Base-by-base conservation (phyloP, 2,888 invertebrate species). In the Operophtera brumata region DNA sequence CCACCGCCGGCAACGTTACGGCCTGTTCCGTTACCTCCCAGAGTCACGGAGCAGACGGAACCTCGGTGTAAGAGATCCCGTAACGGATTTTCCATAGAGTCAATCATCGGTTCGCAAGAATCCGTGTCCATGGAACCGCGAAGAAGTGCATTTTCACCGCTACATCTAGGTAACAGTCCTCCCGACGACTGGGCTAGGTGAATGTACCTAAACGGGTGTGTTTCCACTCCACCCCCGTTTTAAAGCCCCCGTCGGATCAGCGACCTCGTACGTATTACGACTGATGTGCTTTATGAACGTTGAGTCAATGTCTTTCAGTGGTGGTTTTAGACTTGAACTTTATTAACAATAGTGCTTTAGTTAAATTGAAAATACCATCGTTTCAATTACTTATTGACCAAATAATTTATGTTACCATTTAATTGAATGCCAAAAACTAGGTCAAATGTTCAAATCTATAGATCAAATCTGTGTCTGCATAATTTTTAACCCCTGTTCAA, bases 161-260 rank as follows among this genome's bases (percentile, higher is more conserved):
- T 95, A 1, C 91, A 90, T 61, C 82, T 79, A 44, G 75, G 73
- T 35, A 71, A 57, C 58, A 75, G 75, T 14, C 86, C 92, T 51
- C 87, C 91, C 12, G 92, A 93, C 54, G 93, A 93, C 73, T 93
- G 92, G 93, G 90, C 91, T 69, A 94, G 94, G 90, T 94, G 93
- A 93, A 92, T 82, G 80, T 86, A 77, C 53, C 77, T 80, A 30
- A 72, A 71, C 78, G 84, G 82, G 79, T 78, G 75, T 70, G 78
- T 78, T 54, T 74, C 78, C 48, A 77, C 72, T 71, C 76, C 77
- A 57, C 71, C 75, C 73, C 75, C 76, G 68, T 82, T 77, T 70
- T 82, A 68, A 80, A 71, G 59, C 65, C 67, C 20, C 75, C 74
- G 71, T 64, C 72, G 76, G 73, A 69, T 49, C 57, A 53, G 56